Base-by-base conservation (phyloP, 2,888 invertebrate species). In the Heteromurus nitidus region DNA sequence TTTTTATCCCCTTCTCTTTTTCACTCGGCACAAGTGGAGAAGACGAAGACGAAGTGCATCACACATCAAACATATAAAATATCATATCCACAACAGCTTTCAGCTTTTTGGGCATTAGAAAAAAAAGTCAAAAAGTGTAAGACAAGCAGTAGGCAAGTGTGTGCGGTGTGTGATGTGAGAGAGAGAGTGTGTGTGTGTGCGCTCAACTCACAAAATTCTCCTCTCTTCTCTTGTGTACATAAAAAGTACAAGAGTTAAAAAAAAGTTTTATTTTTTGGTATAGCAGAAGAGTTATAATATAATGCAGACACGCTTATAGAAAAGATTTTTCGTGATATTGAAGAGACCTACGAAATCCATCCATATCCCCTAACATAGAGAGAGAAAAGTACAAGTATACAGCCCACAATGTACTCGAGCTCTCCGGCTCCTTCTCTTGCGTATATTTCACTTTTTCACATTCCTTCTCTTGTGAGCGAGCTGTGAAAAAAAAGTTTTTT, bases 1-100 rank as follows among this genome's bases (percentile, higher is more conserved):
- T 81, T 69, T n/a, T n/a, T n/a, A n/a, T 80, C 73, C 80, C 50
- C 80, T 80, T 80, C 80, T 80, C 80, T 80, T 80, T 80, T 79
- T 24, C 5, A 36, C 36, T 5, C 5, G 36, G 13, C 7, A 36
- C 7, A 36, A 13, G 13, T 5, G 13, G 36, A 36, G 36, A 36
- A 47, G 18, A 47, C 11, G n/a, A n/a, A n/a, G n/a, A n/a, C 9
- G 47, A 47, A n/a, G 47, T 3, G 47, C 9, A 47, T 7, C 9
- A n/a, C 3, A 47, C 3, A 47, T 9, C 3, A 3, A 3, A 11
- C n/a, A 47, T 47, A n/a, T 16, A 47, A 36, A 36, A 36, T n/a
- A n/a, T n/a, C n/a, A n/a, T n/a, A n/a, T n/a, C n/a, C n/a, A n/a
- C n/a, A n/a, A n/a, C n/a, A n/a, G n/a, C n/a, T 36, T 5, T 13